phyloP scores from a whole-genome alignment of 2,888 invertebrate species.

The Nebria brevicollis region DNA sequence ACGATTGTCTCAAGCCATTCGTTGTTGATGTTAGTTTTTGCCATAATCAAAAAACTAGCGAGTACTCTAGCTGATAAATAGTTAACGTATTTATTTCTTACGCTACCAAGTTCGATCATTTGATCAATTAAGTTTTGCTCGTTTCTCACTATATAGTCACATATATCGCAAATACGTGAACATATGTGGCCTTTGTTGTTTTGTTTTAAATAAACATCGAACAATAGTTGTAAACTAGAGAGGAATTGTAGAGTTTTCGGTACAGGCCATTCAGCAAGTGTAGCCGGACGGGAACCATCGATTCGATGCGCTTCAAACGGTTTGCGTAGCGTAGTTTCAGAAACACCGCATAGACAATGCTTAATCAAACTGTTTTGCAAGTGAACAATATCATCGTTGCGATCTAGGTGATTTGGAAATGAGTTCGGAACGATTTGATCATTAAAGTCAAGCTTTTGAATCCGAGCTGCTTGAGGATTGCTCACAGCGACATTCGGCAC shows the following conservation, averaged over 20 bases:
- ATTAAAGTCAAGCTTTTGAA: constrained; percentile 21
- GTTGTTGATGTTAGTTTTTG: constrained; percentile 82
- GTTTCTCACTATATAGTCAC: constrained; percentile 81
- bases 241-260: constrained; percentile 79
- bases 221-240: constrained; percentile 84
- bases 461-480: constrained; percentile 12
- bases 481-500: constrained; percentile 27
- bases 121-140: constrained; percentile 87
- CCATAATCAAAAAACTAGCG: constrained; percentile 84
- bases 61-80: constrained; percentile 83
- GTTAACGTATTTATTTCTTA: constrained; percentile 82
- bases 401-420: constrained; percentile 50
- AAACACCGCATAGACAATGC: constrained; percentile 82
- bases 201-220: constrained; percentile 86
- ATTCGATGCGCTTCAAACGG: constrained; percentile 74
- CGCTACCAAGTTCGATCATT: constrained; percentile 81
- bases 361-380: constrained; percentile 76
- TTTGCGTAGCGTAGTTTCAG: constrained; percentile 75
- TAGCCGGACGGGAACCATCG: constrained; percentile 64
- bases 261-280: constrained; percentile 72
- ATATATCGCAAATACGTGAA: constrained; percentile 80
- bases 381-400: constrained; percentile 66
- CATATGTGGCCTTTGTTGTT: constrained; percentile 85
- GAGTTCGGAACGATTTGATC: constrained; percentile 29
- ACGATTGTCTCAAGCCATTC: constrained; percentile 83